Conservation (phyloP, 2,888 invertebrate species). For the Mechanitis mazaeus region DNA sequence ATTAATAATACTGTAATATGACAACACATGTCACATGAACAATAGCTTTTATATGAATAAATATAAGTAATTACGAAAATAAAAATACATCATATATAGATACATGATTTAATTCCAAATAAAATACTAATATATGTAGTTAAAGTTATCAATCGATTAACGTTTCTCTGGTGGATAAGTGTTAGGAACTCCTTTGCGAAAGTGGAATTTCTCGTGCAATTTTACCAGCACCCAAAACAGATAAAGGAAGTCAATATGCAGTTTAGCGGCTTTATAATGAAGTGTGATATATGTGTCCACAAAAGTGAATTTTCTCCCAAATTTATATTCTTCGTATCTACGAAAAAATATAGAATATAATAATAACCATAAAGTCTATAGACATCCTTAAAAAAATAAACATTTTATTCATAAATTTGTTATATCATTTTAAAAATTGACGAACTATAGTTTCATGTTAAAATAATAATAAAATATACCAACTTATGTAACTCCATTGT, state of each 20-base stretch:
- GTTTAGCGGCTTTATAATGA: slow-evolving; percentile 35
- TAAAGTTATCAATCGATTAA: too few relatives aligned
- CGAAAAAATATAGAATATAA: background rate
- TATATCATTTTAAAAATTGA: too few relatives aligned
- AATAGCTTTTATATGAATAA: too few relatives aligned
- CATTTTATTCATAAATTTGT: too few relatives aligned
- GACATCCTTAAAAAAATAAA: too few relatives aligned
- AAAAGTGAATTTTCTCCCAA: background rate
- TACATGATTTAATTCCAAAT: too few relatives aligned
- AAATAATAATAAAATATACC: background rate
- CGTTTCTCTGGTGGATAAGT: slow-evolving; percentile 8
- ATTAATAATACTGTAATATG: too few relatives aligned
- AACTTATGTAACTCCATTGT: slow-evolving; percentile 22
- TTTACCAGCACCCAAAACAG: slow-evolving; percentile 40
- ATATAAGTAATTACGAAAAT: too few relatives aligned
- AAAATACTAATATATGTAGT: too few relatives aligned
- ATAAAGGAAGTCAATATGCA: slow-evolving; percentile 41
- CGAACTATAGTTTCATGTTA: background rate
- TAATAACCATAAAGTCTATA: too few relatives aligned
- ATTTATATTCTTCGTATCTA: background rate
- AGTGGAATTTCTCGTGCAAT: slow-evolving; percentile 35
- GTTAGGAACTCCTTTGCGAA: slow-evolving; percentile 18
- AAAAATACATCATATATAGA: too few relatives aligned
- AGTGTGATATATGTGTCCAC: slow-evolving; percentile 21
- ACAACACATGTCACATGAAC: too few relatives aligned